Evolutionary conservation across 2,797 vertebrate species (phyloP).

Genomic region (Gorsachius magnificus): DNA sequence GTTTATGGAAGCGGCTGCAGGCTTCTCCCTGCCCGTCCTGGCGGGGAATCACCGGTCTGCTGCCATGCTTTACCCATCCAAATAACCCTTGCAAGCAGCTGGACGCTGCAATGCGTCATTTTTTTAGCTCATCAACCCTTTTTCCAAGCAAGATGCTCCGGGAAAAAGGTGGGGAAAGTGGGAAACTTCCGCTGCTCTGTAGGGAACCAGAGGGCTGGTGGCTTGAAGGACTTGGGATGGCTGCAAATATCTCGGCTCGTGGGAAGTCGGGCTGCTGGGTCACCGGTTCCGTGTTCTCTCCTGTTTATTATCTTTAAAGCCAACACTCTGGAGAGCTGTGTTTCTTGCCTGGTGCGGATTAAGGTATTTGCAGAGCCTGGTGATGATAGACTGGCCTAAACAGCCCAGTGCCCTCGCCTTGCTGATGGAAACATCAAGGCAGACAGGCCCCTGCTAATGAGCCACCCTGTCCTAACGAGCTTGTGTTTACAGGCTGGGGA

Average conservation of each 20-base stretch:
- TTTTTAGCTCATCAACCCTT: background rate
- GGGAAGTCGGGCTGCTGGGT: background rate
- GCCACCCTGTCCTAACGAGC: background rate
- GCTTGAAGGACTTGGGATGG: background rate
- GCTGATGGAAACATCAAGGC: conserved; percentile 4
- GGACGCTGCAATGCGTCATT: background rate
- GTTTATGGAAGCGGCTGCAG: background rate
- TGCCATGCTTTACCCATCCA: background rate
- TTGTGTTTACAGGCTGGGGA: background rate
- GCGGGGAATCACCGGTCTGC: background rate
- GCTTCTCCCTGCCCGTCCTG: background rate
- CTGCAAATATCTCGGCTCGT: fast-evolving
- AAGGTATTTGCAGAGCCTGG: background rate
- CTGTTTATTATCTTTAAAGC: background rate
- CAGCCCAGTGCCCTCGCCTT: background rate
- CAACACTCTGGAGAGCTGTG: fast-evolving
- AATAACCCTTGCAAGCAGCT: background rate
- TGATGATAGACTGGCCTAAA: background rate
- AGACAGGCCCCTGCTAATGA: background rate
- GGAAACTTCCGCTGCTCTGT: background rate
- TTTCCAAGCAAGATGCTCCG: background rate
- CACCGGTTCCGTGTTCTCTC: background rate
- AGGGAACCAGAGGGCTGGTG: background rate
- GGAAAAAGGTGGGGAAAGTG: background rate
- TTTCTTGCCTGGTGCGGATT: background rate